Evolutionary conservation across 2,888 invertebrate genomes (phyloP).

Genomic region (Corbicula japonica): DNA sequence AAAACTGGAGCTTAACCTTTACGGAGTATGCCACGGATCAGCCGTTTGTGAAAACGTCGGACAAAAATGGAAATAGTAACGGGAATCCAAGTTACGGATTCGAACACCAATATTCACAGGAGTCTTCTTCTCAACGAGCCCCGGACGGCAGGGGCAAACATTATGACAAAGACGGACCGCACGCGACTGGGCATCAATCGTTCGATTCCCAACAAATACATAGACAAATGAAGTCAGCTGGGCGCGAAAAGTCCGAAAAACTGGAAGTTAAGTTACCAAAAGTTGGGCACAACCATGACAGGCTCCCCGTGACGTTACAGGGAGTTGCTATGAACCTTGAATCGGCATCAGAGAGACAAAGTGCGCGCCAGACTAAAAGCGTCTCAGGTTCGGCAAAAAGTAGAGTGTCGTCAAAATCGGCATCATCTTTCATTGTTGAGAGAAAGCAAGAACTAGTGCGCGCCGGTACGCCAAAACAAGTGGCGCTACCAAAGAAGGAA

Average conservation of each 20-base stretch:
- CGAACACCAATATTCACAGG: neutral
- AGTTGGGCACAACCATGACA: slow-evolving; percentile 6
- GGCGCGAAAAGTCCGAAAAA: neutral
- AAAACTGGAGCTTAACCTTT: slow-evolving; percentile 61
- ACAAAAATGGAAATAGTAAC: neutral
- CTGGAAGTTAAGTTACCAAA: slow-evolving; percentile 1
- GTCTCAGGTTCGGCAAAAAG: neutral
- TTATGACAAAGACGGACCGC: neutral
- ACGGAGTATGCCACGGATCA: slow-evolving; percentile 47
- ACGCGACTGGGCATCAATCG: no score
- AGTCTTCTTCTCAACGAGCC: neutral
- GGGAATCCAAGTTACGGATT: neutral
- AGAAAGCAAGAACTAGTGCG: neutral
- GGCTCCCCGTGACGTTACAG: slow-evolving; percentile 9
- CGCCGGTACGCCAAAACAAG: neutral
- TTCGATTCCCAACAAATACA: no score
- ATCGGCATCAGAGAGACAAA: neutral
- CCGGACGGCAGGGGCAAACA: neutral
- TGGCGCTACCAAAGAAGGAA: no score
- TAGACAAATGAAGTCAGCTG: no score
- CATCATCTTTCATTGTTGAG: neutral
- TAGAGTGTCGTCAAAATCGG: neutral
- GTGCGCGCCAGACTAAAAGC: neutral
- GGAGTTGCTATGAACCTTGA: slow-evolving; percentile 4
- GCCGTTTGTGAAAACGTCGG: neutral